These are phyloP conservation scores for Centrocercus urophasianus DNA, from an alignment of 2,113 vertebrate genomes.

Conservation along the genomic window DNA sequence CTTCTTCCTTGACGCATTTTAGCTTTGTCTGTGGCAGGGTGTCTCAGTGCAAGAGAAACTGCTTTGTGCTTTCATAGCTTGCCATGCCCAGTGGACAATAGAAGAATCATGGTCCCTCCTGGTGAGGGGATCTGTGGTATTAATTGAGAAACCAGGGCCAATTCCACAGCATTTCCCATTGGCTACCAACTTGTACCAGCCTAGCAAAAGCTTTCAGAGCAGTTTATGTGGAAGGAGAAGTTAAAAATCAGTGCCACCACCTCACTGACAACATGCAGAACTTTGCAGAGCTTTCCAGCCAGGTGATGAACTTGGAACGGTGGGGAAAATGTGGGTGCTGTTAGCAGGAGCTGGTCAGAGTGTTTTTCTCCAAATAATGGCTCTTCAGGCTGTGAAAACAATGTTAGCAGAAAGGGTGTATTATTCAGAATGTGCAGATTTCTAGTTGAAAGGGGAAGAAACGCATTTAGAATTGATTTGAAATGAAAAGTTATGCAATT, in stretches of 20 bases:
- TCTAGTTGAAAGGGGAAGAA: conserved; percentile 30
- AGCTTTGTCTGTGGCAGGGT: not conserved
- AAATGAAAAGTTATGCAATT: conserved; percentile 63
- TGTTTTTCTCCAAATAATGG: conserved; percentile 58
- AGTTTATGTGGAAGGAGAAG: not conserved
- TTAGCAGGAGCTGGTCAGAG: conserved; percentile 33
- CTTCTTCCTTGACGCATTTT: not conserved
- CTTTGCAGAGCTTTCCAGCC: not conserved
- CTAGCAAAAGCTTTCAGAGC: not conserved
- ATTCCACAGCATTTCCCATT: not conserved
- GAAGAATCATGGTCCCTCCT: not conserved
- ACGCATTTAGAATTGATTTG: conserved; percentile 62
- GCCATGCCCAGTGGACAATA: not conserved
- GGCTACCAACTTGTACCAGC: not conserved
- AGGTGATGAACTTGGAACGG: not conserved
- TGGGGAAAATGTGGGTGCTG: conserved; percentile 5
- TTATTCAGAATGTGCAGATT: conserved; percentile 42
- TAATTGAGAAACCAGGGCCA: not conserved
- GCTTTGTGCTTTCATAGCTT: not conserved
- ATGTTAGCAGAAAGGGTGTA: conserved; percentile 46
- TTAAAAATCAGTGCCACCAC: not conserved
- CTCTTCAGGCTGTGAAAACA: conserved; percentile 52
- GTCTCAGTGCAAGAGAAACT: not conserved
- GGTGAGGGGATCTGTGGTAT: not conserved
- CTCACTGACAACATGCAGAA: not conserved